Conservation (phyloP, 2,797 vertebrate species). For the Dallia pectoralis region DNA sequence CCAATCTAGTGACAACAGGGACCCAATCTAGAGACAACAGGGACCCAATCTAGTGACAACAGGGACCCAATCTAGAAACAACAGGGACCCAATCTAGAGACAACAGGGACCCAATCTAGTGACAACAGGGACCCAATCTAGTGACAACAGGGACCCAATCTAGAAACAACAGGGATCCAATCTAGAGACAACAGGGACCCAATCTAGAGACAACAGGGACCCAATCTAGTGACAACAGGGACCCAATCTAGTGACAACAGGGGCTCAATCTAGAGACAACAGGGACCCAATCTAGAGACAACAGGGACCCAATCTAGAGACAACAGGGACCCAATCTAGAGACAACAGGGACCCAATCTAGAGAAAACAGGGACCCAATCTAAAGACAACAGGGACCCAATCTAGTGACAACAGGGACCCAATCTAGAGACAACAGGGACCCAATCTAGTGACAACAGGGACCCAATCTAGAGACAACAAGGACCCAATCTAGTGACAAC, state of each 20-base stretch:
- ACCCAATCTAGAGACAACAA: slow-evolving; percentile 12
- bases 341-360: slow-evolving; percentile 11
- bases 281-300: slow-evolving; percentile 14
- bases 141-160: slow-evolving; percentile 11
- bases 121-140: slow-evolving; percentile 11
- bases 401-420: slow-evolving; percentile 12
- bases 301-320: slow-evolving; percentile 13
- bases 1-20: slow-evolving; percentile 13
- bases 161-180: slow-evolving; percentile 9
- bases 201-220: slow-evolving; percentile 13
- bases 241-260: slow-evolving; percentile 15
- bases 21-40: slow-evolving; percentile 12
- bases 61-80: slow-evolving; percentile 11
- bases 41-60: slow-evolving; percentile 14
- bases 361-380: slow-evolving; percentile 12
- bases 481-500: slow-evolving; percentile 14
- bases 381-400: slow-evolving; percentile 12
- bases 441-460: slow-evolving; percentile 13
- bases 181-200: slow-evolving; percentile 13
- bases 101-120: slow-evolving; percentile 10
- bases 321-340: slow-evolving; percentile 12
- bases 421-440: slow-evolving; percentile 13
- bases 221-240: slow-evolving; percentile 13
- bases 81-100: slow-evolving; percentile 13
- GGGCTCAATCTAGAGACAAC: no score